These are phyloP conservation scores for Diplolepis rosae DNA, from an alignment of 2,888 invertebrate genomes.

Conservation along the genomic window DNA sequence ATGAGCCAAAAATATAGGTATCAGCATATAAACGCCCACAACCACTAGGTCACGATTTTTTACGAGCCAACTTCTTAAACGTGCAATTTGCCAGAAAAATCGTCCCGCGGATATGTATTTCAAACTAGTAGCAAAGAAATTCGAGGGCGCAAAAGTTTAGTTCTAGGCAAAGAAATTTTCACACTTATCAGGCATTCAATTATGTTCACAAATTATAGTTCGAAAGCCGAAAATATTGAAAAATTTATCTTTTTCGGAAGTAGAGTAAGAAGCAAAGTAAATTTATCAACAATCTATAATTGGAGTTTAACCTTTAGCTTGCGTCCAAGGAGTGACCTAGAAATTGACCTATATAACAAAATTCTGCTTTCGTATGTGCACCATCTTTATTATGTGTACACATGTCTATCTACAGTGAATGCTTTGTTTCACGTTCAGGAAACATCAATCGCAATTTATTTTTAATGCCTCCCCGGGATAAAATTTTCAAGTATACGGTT, in stretches of 20 bases:
- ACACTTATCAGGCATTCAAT: not conserved
- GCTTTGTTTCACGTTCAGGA: not conserved
- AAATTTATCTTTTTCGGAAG: not conserved
- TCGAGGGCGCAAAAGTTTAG: not conserved
- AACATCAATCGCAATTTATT: not conserved
- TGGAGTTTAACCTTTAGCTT: conserved; percentile 65
- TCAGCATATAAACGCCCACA: not conserved
- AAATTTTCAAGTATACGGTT: too few relatives aligned
- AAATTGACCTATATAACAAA: conserved; percentile 56
- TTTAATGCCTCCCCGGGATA: not conserved
- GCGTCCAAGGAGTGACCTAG: conserved; percentile 56
- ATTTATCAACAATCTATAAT: conserved; percentile 57
- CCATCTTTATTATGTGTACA: conserved; percentile 1
- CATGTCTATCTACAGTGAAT: not conserved
- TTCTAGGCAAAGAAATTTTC: not conserved
- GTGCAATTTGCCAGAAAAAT: conserved; percentile 2
- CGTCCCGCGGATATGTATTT: too few relatives aligned
- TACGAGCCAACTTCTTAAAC: conserved; percentile 1
- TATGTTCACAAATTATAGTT: not conserved
- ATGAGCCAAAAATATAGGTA: conserved; percentile 26
- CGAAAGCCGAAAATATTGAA: not conserved
- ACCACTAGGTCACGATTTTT: conserved; percentile 11
- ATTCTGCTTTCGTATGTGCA: conserved; percentile 26
- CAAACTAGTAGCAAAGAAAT: not conserved
- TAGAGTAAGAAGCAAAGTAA: conserved; percentile 24